These are phyloP conservation scores for Tenthredo notha DNA, from an alignment of 2,888 invertebrate species.

Conservation along the genomic window DNA sequence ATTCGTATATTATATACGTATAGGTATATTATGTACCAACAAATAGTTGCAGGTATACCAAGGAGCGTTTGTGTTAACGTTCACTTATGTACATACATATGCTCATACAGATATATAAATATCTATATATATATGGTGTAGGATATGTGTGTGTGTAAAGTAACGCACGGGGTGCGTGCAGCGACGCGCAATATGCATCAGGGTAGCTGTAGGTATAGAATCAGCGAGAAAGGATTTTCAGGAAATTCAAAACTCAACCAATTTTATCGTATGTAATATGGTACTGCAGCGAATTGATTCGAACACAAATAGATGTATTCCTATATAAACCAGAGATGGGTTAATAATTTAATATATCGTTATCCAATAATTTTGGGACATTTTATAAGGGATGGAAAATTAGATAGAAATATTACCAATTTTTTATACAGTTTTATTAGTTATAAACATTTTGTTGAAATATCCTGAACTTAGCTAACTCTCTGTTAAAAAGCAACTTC, in stretches of 20 bases:
- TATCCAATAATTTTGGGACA: neutral
- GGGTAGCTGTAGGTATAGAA: neutral
- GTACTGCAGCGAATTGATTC: neutral
- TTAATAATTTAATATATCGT: neutral
- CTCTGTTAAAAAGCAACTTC: too few species aligned
- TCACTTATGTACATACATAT: neutral
- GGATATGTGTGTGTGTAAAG: neutral
- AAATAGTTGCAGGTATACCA: conserved; percentile 21
- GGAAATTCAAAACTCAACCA: neutral
- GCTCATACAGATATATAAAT: too few species aligned
- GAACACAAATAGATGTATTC: too few species aligned
- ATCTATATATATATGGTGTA: too few species aligned
- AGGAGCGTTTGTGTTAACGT: neutral
- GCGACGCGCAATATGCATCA: conserved; percentile 12
- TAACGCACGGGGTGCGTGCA: conserved; percentile 25
- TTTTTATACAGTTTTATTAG: too few species aligned
- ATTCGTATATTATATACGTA: neutral
- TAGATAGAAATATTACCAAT: neutral
- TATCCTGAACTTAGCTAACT: too few species aligned
- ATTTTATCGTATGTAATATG: conserved; percentile 1
- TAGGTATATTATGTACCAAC: neutral
- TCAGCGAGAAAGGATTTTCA: conserved; percentile 28
- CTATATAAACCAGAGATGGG: neutral
- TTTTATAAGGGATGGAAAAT: neutral
- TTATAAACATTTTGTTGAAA: too few species aligned